Conservation (phyloP, 2,888 invertebrate genomes). For the Leptura quadrifasciata region DNA sequence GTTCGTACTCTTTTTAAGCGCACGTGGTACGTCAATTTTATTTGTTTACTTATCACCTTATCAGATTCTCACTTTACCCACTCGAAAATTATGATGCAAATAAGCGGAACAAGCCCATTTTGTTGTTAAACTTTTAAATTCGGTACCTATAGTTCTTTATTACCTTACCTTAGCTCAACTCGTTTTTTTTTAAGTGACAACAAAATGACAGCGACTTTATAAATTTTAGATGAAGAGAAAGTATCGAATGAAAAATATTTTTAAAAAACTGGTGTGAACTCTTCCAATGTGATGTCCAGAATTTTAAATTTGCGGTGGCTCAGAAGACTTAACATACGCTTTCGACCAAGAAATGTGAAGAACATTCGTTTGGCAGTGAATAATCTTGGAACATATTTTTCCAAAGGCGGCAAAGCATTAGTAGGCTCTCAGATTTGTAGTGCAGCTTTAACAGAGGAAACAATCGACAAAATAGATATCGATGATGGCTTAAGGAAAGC, state of each 20-base stretch:
- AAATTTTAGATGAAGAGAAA: slow-evolving; percentile 5
- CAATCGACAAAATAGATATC: slow-evolving; percentile 28
- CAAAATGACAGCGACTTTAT: background rate
- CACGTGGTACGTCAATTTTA: too few relatives aligned
- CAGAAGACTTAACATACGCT: background rate
- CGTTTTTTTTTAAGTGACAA: slow-evolving; percentile 6
- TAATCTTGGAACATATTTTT: background rate
- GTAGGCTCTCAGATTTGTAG: slow-evolving; percentile 40
- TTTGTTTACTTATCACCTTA: too few relatives aligned
- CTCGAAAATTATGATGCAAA: too few relatives aligned
- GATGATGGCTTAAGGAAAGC: slow-evolving; percentile 60
- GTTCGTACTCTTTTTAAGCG: too few relatives aligned
- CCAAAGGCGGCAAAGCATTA: slow-evolving; percentile 17
- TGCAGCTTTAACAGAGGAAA: slow-evolving; percentile 1
- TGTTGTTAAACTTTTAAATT: too few relatives aligned
- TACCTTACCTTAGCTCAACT: background rate
- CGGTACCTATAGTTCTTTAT: background rate
- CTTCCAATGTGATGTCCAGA: slow-evolving; percentile 18
- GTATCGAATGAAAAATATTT: slow-evolving; percentile 8
- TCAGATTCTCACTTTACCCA: too few relatives aligned
- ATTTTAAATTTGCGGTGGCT: background rate
- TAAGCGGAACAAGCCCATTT: too few relatives aligned
- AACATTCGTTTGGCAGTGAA: background rate
- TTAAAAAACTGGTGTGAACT: background rate
- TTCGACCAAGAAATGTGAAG: background rate